phyloP scores from a whole-genome alignment of 30 jellyfish, hydroid and myxozoan genomes.

The Turritopsis dohrnii region DNA sequence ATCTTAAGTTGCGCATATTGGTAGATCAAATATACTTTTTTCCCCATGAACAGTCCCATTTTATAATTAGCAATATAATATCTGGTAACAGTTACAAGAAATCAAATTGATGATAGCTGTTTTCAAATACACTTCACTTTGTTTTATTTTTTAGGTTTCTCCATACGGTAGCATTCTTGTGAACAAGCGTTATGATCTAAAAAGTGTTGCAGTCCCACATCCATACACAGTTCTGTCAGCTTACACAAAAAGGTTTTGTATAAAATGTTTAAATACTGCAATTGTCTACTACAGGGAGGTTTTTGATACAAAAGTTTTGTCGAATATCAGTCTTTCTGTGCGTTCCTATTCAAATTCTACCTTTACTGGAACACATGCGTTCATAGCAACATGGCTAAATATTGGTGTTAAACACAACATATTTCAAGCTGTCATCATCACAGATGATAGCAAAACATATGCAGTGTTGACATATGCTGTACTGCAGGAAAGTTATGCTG shows the following conservation, averaged over 20 bases:
- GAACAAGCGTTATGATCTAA: not conserved
- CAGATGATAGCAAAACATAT: not conserved
- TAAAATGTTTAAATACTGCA: not conserved
- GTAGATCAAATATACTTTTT: too few species aligned
- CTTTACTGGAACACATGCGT: not conserved
- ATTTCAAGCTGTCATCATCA: not conserved
- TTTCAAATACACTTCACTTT: too few species aligned
- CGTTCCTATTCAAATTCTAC: not conserved
- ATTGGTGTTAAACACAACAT: not conserved
- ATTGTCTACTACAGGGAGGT: not conserved
- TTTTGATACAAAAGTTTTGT: not conserved
- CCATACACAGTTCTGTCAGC: not conserved
- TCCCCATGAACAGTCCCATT: too few species aligned
- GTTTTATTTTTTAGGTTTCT: not conserved
- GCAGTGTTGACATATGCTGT: not conserved
- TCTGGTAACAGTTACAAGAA: too few species aligned
- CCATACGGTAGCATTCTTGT: not conserved
- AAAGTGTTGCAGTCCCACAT: not conserved
- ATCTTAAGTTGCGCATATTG: too few species aligned
- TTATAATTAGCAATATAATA: too few species aligned
- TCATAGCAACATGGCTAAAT: not conserved
- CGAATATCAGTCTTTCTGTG: not conserved
- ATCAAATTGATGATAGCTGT: too few species aligned
- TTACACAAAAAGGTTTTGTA: not conserved
- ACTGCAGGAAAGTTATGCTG: not conserved